Evolutionary conservation across 2,797 vertebrate genomes (phyloP), one percentile per base, ranked within the genome.

Genomic region (Lacerta viridis): DNA sequence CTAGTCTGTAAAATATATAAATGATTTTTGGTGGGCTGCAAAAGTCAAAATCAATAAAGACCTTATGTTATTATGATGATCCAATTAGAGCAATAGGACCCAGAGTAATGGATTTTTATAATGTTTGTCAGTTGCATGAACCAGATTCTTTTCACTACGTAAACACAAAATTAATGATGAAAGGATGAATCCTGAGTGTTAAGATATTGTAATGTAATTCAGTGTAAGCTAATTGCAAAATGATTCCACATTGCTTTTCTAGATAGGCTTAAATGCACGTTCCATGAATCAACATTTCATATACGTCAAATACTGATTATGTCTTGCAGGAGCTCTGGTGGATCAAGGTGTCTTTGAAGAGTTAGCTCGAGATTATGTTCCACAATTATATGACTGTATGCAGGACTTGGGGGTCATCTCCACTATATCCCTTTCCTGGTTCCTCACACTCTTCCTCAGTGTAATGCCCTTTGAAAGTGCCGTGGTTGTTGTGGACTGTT

Each of bases 391-490:
- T 2, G 98, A 99, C 97, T 99, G 99, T 95, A 99, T 99, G 99
- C 99, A 99, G 96, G 98, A 99, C 94, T 96, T 99, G 85, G 98
- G 98, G 0, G 99, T 99, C 80, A 99, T 99, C 92, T 99, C 99
- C 83, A 99, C 98, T 88, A 99, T 99, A 93, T 99, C 99, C 0
- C 97, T 99, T 43, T 99, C 99, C 61, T 99, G 99, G 99, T 99
- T 99, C 96, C 99, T 99, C 96, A 99, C 99, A 0, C 98, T 99
- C 33, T 99, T 99, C 93, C 98, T 99, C 93, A 99, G 98, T 0
- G 99, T 99, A 93, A 99, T 99, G 98, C 99, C 99, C 1, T 99
- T 99, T 75, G 99, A 99, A 96, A 99, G 99, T 2, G 99, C 99
- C 0, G 99, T 99, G 89, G 98, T 99, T 90, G 99, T 99, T 80